phyloP scores from a whole-genome alignment of 2,888 invertebrate species.

The Drosophila putrida region DNA sequence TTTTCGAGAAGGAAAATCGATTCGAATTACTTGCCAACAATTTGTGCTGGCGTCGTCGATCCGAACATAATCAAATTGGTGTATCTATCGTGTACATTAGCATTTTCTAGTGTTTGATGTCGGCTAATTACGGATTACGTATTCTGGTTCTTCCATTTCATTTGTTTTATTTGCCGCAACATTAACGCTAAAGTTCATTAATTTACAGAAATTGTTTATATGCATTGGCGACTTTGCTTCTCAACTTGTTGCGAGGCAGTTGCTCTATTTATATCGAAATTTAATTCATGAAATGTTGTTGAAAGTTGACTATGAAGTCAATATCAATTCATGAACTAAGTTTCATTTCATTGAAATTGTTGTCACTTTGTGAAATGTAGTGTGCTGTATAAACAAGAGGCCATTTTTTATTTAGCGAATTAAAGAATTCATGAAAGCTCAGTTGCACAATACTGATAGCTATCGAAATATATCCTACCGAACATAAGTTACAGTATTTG shows the following conservation, averaged over 20 bases:
- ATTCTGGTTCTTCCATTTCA: slow-evolving; percentile 1
- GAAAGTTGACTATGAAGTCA: no score
- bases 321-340: no score
- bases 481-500: background rate
- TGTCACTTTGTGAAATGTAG: no score
- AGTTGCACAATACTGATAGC: background rate
- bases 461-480: background rate
- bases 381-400: no score
- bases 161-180: background rate
- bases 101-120: slow-evolving; percentile 25
- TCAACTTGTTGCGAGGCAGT: background rate
- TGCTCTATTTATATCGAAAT: no score
- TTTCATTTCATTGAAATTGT: no score
- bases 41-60: slow-evolving; percentile 25
- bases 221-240: slow-evolving; percentile 1
- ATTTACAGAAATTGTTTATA: background rate
- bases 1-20: slow-evolving; percentile 42
- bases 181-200: slow-evolving; percentile 1
- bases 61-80: slow-evolving; percentile 55
- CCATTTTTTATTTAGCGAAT: no score
- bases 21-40: slow-evolving; percentile 41
- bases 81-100: slow-evolving; percentile 19
- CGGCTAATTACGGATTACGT: slow-evolving; percentile 46
- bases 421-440: no score
- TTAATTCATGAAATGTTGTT: no score